phyloP scores from a whole-genome alignment of 2,113 vertebrate genomes.

The Mormoops blainvillei region DNA sequence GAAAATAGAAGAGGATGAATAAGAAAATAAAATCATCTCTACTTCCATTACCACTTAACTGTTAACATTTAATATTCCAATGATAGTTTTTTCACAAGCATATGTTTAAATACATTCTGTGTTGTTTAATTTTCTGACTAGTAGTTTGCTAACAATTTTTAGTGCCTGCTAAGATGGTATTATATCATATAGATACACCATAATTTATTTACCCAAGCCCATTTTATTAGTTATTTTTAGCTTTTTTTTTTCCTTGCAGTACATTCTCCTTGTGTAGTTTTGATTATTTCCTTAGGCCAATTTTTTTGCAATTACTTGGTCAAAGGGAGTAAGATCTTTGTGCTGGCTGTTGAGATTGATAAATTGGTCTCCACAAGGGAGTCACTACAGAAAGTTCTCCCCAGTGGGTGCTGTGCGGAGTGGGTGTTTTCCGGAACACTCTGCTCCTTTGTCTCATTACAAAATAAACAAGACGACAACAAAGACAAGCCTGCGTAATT shows the following conservation, averaged over 20 bases:
- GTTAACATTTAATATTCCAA: not conserved
- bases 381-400: not conserved
- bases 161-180: not conserved
- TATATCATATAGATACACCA: not conserved
- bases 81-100: not conserved
- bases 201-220: not conserved
- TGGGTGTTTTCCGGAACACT: not conserved
- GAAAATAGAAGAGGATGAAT: not conserved
- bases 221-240: not conserved
- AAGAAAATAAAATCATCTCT: not conserved
- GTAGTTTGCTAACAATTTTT: not conserved
- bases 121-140: not conserved
- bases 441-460: not conserved
- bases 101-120: not conserved
- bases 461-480: not conserved
- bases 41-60: not conserved
- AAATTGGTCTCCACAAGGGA: not conserved
- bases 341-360: not conserved
- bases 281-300: not conserved
- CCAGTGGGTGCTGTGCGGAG: fast-evolving
- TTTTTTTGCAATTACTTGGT: not conserved
- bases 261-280: not conserved
- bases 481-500: not conserved
- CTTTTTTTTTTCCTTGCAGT: not conserved
- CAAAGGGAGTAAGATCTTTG: not conserved